Conservation (phyloP, 1,140 invertebrate species). For the Drosophila elegans region DNA sequence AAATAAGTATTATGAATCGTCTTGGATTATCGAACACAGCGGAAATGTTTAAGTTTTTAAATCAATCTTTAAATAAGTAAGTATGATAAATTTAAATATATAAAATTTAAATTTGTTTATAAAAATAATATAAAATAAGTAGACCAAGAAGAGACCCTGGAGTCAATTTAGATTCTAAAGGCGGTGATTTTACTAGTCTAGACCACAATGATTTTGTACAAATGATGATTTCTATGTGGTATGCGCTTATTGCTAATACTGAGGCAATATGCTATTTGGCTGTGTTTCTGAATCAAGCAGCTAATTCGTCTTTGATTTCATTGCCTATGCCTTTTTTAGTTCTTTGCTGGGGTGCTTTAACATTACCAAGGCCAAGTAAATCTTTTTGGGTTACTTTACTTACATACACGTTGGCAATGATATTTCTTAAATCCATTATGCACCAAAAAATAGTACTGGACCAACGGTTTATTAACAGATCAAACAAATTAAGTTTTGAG, state of each 20-base stretch:
- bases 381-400: conserved; percentile 99
- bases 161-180: not conserved
- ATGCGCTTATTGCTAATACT: conserved; percentile 93
- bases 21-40: conserved; percentile 68
- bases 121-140: conserved; percentile 30
- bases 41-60: conserved; percentile 70
- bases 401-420: conserved; percentile 97
- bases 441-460: conserved; percentile 96
- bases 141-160: conserved; percentile 5
- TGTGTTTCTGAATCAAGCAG: conserved; percentile 96
- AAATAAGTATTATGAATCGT: conserved; percentile 68
- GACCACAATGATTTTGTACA: conserved; percentile 67
- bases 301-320: conserved; percentile 91
- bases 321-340: conserved; percentile 97
- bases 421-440: conserved; percentile 97
- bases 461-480: conserved; percentile 87
- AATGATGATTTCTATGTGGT: conserved; percentile 90
- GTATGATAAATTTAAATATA: not conserved
- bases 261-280: conserved; percentile 97
- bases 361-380: conserved; percentile 97
- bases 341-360: conserved; percentile 98
- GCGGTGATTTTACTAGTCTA: conserved; percentile 44
- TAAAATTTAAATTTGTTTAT: not conserved
- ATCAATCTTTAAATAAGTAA: conserved; percentile 65
- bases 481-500: conserved; percentile 93